Evolutionary conservation across 2,888 invertebrate species (phyloP).

Genomic region (Phania funesta): DNA sequence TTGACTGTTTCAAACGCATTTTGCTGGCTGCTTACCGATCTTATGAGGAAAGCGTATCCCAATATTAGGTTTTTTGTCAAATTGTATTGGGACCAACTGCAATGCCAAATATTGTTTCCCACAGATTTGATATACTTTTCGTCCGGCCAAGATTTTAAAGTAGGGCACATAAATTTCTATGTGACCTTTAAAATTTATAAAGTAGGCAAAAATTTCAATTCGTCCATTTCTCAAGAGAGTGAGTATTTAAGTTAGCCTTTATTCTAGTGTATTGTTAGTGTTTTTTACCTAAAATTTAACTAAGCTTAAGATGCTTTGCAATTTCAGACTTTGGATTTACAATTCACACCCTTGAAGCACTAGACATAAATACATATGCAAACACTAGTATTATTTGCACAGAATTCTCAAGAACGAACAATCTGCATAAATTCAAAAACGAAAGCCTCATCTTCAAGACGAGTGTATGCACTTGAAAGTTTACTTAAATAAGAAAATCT

Average conservation of each 20-base stretch:
- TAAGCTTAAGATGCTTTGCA: constrained; percentile 23
- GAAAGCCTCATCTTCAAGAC: background rate
- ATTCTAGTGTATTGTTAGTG: background rate
- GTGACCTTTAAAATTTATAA: too few species aligned
- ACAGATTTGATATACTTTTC: too few species aligned
- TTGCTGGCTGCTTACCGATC: too few species aligned
- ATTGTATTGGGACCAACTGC: too few species aligned
- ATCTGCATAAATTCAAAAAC: constrained; percentile 24
- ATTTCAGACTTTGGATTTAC: constrained; percentile 40
- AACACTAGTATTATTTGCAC: background rate
- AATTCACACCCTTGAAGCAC: constrained; percentile 46
- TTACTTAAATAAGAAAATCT: background rate
- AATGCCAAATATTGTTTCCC: too few species aligned
- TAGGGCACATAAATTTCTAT: too few species aligned
- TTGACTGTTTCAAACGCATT: too few species aligned
- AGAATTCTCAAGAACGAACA: background rate
- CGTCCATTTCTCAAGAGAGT: too few species aligned
- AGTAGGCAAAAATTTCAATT: too few species aligned
- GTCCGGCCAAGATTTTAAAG: too few species aligned
- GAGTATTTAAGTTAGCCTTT: background rate
- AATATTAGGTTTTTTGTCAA: too few species aligned
- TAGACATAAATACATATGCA: constrained; percentile 9
- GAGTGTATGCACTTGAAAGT: background rate
- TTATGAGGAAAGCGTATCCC: too few species aligned
- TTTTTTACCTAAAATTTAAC: background rate